Conservation (phyloP, 2,113 vertebrate species). For the Malurus melanocephalus region DNA sequence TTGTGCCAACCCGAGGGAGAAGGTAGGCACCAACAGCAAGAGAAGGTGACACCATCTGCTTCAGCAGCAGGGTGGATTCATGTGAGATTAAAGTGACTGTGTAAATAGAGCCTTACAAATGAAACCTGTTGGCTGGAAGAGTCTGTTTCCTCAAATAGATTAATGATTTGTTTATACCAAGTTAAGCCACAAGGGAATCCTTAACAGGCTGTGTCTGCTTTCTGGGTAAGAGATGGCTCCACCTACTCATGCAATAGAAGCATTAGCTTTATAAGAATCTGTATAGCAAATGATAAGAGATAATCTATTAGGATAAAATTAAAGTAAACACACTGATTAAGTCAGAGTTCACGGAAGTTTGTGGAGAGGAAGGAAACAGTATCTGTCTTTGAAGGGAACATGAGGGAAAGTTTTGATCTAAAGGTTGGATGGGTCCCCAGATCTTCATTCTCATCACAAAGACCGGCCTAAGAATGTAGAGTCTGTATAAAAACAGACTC, state of each 20-base stretch:
- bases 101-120: neutral
- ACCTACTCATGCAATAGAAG: neutral
- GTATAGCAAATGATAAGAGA: neutral
- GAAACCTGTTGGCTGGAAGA: neutral
- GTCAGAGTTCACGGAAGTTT: neutral
- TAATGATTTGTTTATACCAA: slow-evolving; percentile 20
- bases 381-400: neutral
- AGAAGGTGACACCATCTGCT: neutral
- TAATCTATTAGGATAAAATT: neutral
- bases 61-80: neutral
- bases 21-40: neutral
- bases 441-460: neutral
- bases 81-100: neutral
- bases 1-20: neutral
- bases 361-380: neutral
- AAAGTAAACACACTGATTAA: neutral
- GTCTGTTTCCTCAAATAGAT: neutral
- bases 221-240: neutral
- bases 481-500: neutral
- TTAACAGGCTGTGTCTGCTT: neutral
- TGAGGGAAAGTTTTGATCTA: neutral
- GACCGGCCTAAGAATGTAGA: neutral
- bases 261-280: neutral
- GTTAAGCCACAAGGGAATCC: neutral
- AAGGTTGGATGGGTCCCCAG: neutral